A percentile compares a stretch with the other conserved stretches of the same genome.
Evolutionary conservation across 1,140 invertebrate species (phyloP).

Genomic region (Neoseiulus cucumeris): DNA sequence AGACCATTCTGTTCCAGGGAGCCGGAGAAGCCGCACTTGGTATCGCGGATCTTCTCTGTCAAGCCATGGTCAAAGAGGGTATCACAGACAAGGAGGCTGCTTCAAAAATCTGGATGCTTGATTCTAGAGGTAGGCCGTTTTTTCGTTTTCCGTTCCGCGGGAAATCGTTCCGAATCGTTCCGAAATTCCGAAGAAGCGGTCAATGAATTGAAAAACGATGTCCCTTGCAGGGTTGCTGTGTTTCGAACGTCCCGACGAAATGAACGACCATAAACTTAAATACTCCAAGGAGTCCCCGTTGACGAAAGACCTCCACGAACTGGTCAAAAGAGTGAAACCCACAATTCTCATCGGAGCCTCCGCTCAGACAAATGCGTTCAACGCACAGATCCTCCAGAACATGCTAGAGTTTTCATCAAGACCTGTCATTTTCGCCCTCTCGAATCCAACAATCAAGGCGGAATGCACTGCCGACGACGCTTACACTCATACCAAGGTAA

Average conservation of each 20-base stretch:
- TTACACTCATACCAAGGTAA: constrained; percentile 61
- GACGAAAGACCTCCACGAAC: constrained; percentile 49
- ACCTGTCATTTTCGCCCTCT: constrained; percentile 82
- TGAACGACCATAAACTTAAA: constrained; percentile 44
- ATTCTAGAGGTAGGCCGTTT: constrained; percentile 28
- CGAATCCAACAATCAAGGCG: constrained; percentile 85
- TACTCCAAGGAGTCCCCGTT: constrained; percentile 63
- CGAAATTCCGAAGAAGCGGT: no score
- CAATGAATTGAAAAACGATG: no score
- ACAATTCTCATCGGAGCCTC: constrained; percentile 67
- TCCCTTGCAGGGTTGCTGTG: background rate
- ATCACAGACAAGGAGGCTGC: constrained; percentile 48
- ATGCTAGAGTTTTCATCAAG: constrained; percentile 68
- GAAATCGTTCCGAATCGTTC: background rate
- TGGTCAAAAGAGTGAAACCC: constrained; percentile 63
- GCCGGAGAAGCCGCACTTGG: constrained; percentile 75
- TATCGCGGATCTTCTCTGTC: constrained; percentile 62
- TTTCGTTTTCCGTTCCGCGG: background rate
- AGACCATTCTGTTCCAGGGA: constrained; percentile 67
- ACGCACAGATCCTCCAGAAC: constrained; percentile 52
- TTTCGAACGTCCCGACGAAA: constrained; percentile 16
- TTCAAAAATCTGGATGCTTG: constrained; percentile 50
- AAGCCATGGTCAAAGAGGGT: constrained; percentile 61
- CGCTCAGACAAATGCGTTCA: constrained; percentile 69
- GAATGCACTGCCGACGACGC: constrained; percentile 89